Evolutionary conservation across 2,113 vertebrate species (phyloP), one percentile per base, ranked within the genome.

Genomic region (Procavia capensis): DNA sequence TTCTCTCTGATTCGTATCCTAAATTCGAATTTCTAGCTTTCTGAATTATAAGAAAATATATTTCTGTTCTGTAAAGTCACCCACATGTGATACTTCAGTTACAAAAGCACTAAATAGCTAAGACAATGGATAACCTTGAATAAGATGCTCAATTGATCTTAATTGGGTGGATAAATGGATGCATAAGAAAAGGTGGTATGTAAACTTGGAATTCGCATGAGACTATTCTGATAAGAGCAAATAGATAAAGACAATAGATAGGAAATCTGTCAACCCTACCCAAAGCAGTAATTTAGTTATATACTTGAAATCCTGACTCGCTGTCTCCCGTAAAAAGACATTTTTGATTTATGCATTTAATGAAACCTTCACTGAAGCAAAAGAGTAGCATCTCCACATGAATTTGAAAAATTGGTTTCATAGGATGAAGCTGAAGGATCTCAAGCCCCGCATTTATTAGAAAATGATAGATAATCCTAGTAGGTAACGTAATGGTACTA

Each of bases 381-480:
- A 95, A 94, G 86, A 94, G 61, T 50, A 84, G 64, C 85, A 47
- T 78, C 29, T 27, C 82, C 39, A 34, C n/a, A 34, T 94, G 85
- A 87, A 89, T 95, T 92, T 96, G 64, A 85, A 89, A 96, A 96
- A 89, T 90, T 13, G 76, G 72, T 64, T 95, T 94, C 78, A 85
- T 41, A 57, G 68, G 75, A 74, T 82, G 91, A 88, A 97, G 87
- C 17, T 74, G 87, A 95, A 93, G 72, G 19, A 96, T 64, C 27
- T 70, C 36, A 41, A 96, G 72, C 36, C 11, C 20, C 22, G 78
- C 76, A 90, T 92, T 97, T 97, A 95, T 95, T 96, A 97, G 91
- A 97, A 97, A 98, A 95, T 97, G 81, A 97, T 96, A 96, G 80
- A 96, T 97, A 86, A 95, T 96, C 83, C 93, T 96, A 96, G 94